Evolutionary conservation across 1,140 invertebrate species (phyloP).

Genomic region (Lordiphosa stackelbergi): DNA sequence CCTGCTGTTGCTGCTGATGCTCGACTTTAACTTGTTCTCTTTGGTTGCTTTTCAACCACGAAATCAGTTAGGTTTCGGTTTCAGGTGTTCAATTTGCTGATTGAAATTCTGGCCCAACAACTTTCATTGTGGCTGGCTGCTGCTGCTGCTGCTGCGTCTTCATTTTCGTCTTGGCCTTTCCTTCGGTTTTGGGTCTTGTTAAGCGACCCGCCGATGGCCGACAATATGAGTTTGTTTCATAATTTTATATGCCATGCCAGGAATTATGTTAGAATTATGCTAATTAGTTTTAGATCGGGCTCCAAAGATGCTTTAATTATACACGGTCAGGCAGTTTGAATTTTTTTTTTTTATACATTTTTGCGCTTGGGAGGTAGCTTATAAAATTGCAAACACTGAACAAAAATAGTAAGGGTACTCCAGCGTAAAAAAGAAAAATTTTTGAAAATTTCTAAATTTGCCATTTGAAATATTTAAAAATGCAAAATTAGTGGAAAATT

Average conservation of each 20-base stretch:
- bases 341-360: neutral
- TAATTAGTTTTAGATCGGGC: slow-evolving; percentile 54
- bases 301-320: slow-evolving; percentile 55
- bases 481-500: too few species aligned
- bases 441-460: too few species aligned
- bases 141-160: slow-evolving; percentile 10
- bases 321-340: slow-evolving; percentile 52
- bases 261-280: slow-evolving; percentile 70
- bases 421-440: too few species aligned
- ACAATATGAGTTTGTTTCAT: slow-evolving; percentile 56
- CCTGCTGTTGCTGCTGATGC: slow-evolving; percentile 43
- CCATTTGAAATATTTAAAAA: too few species aligned
- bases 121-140: slow-evolving; percentile 48
- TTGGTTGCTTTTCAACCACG: slow-evolving; percentile 51
- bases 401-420: too few species aligned
- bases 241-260: slow-evolving; percentile 61
- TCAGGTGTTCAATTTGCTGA: slow-evolving; percentile 75
- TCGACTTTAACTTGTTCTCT: slow-evolving; percentile 33
- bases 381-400: too few species aligned
- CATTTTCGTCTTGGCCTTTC: slow-evolving; percentile 18
- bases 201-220: slow-evolving; percentile 12
- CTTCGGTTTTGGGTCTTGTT: slow-evolving; percentile 5
- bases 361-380: neutral
- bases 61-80: slow-evolving; percentile 72
- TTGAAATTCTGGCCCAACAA: slow-evolving; percentile 70